Conservation (phyloP, 2,113 vertebrate species). For the Cranoglanis bouderius region DNA sequence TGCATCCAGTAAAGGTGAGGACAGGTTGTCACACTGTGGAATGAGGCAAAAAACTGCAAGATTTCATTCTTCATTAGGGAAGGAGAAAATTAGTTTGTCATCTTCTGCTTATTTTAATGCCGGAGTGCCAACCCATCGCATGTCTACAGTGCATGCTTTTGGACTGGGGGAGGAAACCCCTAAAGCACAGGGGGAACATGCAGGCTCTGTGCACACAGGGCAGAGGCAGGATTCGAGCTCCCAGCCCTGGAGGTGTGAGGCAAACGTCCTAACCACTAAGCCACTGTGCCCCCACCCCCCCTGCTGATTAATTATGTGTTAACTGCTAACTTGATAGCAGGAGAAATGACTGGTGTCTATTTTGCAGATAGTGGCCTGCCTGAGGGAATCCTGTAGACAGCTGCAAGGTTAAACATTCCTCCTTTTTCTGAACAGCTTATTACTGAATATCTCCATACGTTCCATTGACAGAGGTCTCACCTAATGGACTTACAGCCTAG, state of each 20-base stretch:
- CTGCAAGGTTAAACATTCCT: not conserved
- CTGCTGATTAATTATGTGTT: no score
- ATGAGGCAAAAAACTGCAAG: slow-evolving; percentile 49
- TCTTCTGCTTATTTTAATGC: not conserved
- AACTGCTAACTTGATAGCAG: not conserved
- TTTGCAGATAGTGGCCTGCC: not conserved
- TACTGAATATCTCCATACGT: slow-evolving; percentile 10
- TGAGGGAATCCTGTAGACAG: not conserved
- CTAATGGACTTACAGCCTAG: not conserved
- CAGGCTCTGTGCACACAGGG: no score
- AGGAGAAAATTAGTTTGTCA: slow-evolving; percentile 62
- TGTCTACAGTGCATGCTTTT: no score
- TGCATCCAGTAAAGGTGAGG: slow-evolving; percentile 55
- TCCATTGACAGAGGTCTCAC: not conserved
- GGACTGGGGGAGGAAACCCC: no score
- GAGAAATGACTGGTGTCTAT: not conserved
- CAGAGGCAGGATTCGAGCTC: no score
- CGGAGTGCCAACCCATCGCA: no score
- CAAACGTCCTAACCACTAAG: no score
- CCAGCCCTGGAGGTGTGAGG: no score
- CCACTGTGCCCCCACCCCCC: no score
- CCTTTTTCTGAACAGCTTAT: slow-evolving; percentile 3
- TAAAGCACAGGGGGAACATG: no score
- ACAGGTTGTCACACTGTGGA: slow-evolving; percentile 41
- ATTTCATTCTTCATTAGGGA: slow-evolving; percentile 67